Evolutionary conservation across 2,888 invertebrate species (phyloP).

Genomic region (Cybosia mesomella): DNA sequence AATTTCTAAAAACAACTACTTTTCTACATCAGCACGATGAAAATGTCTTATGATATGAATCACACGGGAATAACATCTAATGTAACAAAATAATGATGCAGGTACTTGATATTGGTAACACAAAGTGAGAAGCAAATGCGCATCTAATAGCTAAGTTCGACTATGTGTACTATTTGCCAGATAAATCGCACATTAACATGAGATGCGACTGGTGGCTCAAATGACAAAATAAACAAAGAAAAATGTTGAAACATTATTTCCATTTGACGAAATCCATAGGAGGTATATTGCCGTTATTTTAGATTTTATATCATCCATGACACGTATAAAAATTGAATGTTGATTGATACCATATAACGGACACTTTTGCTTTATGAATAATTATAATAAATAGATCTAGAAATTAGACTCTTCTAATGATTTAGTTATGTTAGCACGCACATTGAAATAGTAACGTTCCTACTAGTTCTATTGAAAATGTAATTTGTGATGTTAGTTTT

Average conservation of each 20-base stretch:
- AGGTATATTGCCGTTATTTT: not conserved
- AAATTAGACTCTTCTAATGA: conserved; percentile 19
- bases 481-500: conserved; percentile 29
- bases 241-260: not conserved
- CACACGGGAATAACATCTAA: conserved; percentile 1
- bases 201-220: not conserved
- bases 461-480: conserved; percentile 41
- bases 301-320: conserved; percentile 22
- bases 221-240: not conserved
- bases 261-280: not conserved
- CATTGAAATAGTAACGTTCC: conserved; percentile 35
- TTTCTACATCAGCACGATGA: not conserved
- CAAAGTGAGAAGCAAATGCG: not conserved
- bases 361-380: conserved; percentile 38
- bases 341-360: conserved; percentile 7
- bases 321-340: conserved; percentile 14
- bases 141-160: not conserved
- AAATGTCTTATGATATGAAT: conserved; percentile 3
- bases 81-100: not conserved
- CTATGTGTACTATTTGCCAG: not conserved
- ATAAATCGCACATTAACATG: not conserved
- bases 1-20: conserved; percentile 10
- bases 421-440: conserved; percentile 31
- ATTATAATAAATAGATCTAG: conserved; percentile 30
- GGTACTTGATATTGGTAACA: not conserved